Base-by-base conservation (phyloP, 2,797 vertebrate species). In the Micropoecilia bifurca region DNA sequence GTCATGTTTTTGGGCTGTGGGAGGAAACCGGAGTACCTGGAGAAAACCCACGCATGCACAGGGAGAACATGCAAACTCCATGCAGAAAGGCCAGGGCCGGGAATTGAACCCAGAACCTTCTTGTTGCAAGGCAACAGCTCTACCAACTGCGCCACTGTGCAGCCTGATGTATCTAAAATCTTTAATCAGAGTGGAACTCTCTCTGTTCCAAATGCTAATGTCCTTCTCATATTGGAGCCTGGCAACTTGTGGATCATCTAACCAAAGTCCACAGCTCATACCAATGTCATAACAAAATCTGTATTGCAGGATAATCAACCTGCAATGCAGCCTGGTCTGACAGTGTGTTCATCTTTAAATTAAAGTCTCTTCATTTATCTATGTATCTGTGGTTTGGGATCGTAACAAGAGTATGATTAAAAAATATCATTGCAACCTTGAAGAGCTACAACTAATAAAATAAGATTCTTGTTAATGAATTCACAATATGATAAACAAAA, bases 381-480 rank as follows among this genome's bases (percentile, higher is more conserved):
- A 12, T 41, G 7, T 7, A 36, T 36, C 2, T 63, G 12, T 41
- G 20, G 45, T 71, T 45, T 73, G 22, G 12, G 12, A 48, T 36
- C 22, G 25, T 50, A 25, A 73, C 28, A 73, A 48, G 7, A 13
- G 0, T 10, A 33, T 50, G 18, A 33, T 33, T 18, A 18, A 50
- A 48, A 22, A 73, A 20, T 33, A 9, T 8, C 30, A 22, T n/a
- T 45, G 28, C 22, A 46, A 71, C 36, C 22, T 20, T n/a, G 6
- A 20, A 18, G n/a, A 41, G 25, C 16, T 1, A 22, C 13, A 75
- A 46, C 28, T 14, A 46, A 71, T 33, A 4, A 59, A 41, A 53
- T 30, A 4, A 25, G 6, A 33, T 63, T 81, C 50, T 75, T 43
- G 80, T 77, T 53, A 39, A 77, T 73, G 50, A 18, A 16, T 46